These are phyloP conservation scores for Pissodes strobi DNA, from an alignment of 1,140 invertebrate genomes.

Conservation along the genomic window DNA sequence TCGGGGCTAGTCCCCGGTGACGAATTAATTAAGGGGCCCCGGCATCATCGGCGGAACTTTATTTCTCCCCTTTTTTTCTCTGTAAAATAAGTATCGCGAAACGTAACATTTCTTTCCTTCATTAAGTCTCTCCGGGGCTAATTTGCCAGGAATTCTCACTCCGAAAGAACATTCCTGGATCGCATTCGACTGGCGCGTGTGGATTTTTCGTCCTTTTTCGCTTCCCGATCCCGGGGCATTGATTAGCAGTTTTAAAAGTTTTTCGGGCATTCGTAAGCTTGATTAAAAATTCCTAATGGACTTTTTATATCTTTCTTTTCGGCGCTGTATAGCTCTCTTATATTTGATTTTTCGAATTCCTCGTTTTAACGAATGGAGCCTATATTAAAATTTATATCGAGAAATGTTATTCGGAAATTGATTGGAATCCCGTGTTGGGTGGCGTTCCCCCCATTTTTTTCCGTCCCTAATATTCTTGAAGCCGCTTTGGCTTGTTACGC, in stretches of 20 bases:
- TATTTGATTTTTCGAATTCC: slow-evolving; percentile 25
- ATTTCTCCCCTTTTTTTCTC: slow-evolving; percentile 44
- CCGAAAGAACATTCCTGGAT: slow-evolving; percentile 52
- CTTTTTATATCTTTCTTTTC: slow-evolving; percentile 28
- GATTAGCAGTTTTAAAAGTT: slow-evolving; percentile 41
- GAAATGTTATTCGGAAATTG: too few relatives aligned
- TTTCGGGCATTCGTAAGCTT: slow-evolving; percentile 32
- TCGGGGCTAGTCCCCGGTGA: slow-evolving; percentile 45
- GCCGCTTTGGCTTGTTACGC: too few relatives aligned
- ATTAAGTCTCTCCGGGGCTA: slow-evolving; percentile 53
- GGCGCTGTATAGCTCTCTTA: slow-evolving; percentile 8
- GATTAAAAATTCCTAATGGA: slow-evolving; percentile 45
- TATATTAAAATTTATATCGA: slow-evolving; percentile 17
- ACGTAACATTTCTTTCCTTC: slow-evolving; percentile 54
- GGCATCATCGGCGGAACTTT: slow-evolving; percentile 16
- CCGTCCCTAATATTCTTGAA: too few relatives aligned
- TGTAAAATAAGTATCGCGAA: slow-evolving; percentile 53
- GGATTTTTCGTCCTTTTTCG: slow-evolving; percentile 42
- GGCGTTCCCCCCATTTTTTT: too few relatives aligned
- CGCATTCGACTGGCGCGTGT: slow-evolving; percentile 46
- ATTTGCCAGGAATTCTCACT: slow-evolving; percentile 54
- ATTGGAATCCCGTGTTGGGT: too few relatives aligned
- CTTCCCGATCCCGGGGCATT: slow-evolving; percentile 35
- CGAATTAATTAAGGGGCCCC: slow-evolving; percentile 53
- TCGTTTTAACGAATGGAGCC: slow-evolving; percentile 2